A percentile compares a stretch with the other conserved stretches of the same genome.
These are phyloP conservation scores for Uropsilus gracilis DNA, from an alignment of 2,113 vertebrate genomes.

Conservation along the genomic window DNA sequence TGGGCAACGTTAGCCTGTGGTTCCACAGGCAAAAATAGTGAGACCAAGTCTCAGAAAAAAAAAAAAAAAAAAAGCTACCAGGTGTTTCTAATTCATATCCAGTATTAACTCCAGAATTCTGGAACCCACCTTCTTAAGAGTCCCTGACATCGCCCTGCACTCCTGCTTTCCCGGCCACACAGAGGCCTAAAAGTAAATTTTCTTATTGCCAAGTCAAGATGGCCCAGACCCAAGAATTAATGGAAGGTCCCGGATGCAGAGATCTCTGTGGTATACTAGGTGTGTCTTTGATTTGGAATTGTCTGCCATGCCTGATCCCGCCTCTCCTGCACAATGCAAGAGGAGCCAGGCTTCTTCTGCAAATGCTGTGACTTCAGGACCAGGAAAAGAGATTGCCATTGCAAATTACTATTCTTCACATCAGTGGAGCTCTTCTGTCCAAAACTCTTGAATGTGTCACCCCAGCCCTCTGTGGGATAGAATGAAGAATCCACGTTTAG, in stretches of 20 bases:
- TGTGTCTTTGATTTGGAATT: background rate
- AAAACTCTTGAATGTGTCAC: background rate
- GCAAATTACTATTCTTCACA: background rate
- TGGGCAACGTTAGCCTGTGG: too few species aligned
- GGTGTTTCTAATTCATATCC: background rate
- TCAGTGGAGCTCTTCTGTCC: background rate
- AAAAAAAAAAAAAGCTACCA: too few species aligned
- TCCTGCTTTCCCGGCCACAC: background rate
- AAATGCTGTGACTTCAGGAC: background rate
- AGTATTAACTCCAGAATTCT: background rate
- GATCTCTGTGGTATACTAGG: background rate
- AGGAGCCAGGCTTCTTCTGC: background rate
- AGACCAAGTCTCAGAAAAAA: too few species aligned
- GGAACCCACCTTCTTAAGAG: background rate
- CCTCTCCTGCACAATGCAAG: background rate
- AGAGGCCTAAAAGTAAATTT: background rate
- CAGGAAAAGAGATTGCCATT: background rate
- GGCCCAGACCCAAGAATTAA: constrained; percentile 8
- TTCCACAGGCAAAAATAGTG: too few species aligned
- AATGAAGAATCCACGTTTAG: background rate
- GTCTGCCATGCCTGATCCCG: background rate
- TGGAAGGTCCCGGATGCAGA: constrained; percentile 28
- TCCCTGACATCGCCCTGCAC: too few species aligned
- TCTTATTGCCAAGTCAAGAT: background rate
- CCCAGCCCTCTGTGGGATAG: background rate